Evolutionary conservation across 2,888 invertebrate species (phyloP).

Genomic region (Rotaria socialis): DNA sequence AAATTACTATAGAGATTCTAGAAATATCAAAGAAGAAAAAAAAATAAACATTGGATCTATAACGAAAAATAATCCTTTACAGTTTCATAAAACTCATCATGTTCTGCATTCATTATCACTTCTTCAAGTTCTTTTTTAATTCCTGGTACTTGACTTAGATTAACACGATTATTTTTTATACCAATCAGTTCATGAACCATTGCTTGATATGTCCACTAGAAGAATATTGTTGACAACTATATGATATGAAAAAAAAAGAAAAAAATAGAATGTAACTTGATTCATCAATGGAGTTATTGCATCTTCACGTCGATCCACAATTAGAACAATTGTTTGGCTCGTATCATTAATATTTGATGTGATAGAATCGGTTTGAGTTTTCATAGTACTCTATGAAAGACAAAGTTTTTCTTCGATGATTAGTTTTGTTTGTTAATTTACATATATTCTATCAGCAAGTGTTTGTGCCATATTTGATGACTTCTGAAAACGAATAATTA

Average conservation of each 20-base stretch:
- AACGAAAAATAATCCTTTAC: conserved; percentile 59
- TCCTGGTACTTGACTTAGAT: conserved; percentile 77
- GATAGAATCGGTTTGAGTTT: conserved; percentile 79
- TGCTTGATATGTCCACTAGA: conserved; percentile 97
- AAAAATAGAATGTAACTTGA: conserved; percentile 62
- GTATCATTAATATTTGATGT: conserved; percentile 69
- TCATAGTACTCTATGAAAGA: conserved; percentile 68
- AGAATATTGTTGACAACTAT: conserved; percentile 32
- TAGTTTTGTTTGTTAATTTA: conserved; percentile 49
- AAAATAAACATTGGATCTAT: background rate
- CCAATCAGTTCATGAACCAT: conserved; percentile 96
- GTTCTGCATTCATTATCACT: conserved; percentile 85
- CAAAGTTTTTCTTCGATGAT: background rate
- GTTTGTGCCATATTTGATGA: conserved; percentile 78
- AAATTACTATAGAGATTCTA: conserved; percentile 76
- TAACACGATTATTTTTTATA: conserved; percentile 87
- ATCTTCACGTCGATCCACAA: conserved; percentile 87
- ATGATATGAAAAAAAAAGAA: background rate
- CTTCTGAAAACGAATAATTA: conserved; percentile 79
- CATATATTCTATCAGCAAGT: conserved; percentile 76
- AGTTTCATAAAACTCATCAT: conserved; percentile 87
- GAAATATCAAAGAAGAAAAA: background rate
- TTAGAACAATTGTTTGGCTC: conserved; percentile 65
- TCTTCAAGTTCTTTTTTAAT: conserved; percentile 82
- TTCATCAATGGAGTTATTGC: conserved; percentile 89